Base-by-base conservation (phyloP, 92 coral and sea anemone genomes). In the Umimayanthus chanpuru region DNA sequence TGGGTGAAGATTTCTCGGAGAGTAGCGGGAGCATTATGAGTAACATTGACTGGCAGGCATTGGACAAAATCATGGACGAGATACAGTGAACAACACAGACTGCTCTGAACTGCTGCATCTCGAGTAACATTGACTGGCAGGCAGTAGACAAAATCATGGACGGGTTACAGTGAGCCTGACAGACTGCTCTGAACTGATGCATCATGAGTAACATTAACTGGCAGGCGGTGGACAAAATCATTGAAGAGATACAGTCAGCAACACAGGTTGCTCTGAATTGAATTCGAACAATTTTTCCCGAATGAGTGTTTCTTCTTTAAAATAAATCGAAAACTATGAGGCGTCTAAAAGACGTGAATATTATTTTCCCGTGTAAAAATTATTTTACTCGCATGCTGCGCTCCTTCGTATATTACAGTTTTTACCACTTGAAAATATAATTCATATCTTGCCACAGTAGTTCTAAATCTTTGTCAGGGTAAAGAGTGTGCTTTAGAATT, bases 1-100 rank as follows among this genome's bases (percentile, higher is more conserved):
- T 97, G 43, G 99, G 98, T 11, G 98, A 95, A 78, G 96, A 97
- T 85, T 88, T 95, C 72, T 97, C 99, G 0, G 98, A 96, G 76
- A 95, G 95, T 81, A 97, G 96, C 38, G 98, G 98, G 18, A 95
- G 96, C 28, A 79, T 91, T 23, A 93, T 94, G 93, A 95, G 98
- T 73, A 91, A 95, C 85, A 95, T 95, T 76, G 96, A 95, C 86
- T 95, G 98, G 98, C 96, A 95, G 21, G 98, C 95, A n/a, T n/a
- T n/a, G 15, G 93, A 95, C 79, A 90, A 88, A 79, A 93, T 95
- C 82, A 95, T 95, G 94, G 73, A 92, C 55, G 91, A 88, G 74
- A 72, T 90, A 47, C 80, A 55, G 32, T 75, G 30, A 28, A 7
- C 74, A 79, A 4, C 38, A 30, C 50, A 47, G 50, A 47, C 2